Conservation (phyloP, 2,797 vertebrate genomes). For the Mastacembelus armatus region DNA sequence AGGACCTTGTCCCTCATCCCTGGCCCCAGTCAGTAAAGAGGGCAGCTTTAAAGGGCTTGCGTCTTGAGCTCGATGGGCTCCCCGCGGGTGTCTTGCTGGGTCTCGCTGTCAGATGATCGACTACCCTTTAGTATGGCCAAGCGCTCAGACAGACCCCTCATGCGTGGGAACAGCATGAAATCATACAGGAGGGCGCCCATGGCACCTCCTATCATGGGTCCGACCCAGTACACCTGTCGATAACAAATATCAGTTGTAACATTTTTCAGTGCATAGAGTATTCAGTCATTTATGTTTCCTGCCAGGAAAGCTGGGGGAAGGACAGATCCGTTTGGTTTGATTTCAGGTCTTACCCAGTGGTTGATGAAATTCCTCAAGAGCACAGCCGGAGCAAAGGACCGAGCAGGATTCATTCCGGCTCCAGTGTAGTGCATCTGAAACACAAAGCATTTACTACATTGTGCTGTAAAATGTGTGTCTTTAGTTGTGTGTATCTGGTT, state of each 20-base stretch:
- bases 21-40: conserved; percentile 46
- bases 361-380: conserved; percentile 94
- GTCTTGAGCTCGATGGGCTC: conserved; percentile 95
- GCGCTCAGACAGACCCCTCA: conserved; percentile 91
- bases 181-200: conserved; percentile 92
- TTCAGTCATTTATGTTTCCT: not conserved
- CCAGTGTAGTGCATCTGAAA: conserved; percentile 93
- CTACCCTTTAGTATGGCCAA: conserved; percentile 92
- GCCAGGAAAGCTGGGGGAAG: not conserved
- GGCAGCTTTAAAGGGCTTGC: conserved; percentile 86
- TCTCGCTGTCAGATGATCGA: conserved; percentile 82
- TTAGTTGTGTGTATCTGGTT: not conserved
- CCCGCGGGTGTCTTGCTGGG: conserved; percentile 86
- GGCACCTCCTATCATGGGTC: conserved; percentile 92
- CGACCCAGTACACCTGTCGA: conserved; percentile 92
- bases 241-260: not conserved
- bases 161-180: conserved; percentile 92
- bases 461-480: not conserved
- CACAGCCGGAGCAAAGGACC: conserved; percentile 93
- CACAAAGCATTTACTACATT: conserved; percentile 20
- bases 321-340: not conserved
- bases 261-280: not conserved
- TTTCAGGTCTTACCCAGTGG: conserved; percentile 90
- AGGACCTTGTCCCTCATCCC: conserved; percentile 69
- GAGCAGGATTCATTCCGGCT: conserved; percentile 94